Conservation (phyloP, 2,797 vertebrate species). For the Acanthurus tractus region DNA sequence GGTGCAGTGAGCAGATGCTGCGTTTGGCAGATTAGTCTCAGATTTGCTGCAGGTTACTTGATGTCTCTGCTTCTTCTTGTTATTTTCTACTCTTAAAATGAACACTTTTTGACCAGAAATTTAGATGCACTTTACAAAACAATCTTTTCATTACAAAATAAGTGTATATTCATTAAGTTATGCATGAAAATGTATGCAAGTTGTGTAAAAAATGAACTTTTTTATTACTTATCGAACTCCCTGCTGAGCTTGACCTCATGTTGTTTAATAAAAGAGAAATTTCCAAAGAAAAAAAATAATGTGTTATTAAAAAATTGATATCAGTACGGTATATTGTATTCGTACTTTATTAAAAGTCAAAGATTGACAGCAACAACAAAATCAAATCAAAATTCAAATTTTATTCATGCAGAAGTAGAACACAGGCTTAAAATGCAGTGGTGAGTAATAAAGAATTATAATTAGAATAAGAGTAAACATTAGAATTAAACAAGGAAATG, state of each 20-base stretch:
- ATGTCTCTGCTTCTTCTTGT: not conserved
- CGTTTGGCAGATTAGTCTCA: conserved; percentile 24
- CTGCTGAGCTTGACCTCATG: not conserved
- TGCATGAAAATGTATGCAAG: not conserved
- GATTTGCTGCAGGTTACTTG: conserved; percentile 3
- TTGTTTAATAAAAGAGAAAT: not conserved
- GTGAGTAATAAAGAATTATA: not conserved
- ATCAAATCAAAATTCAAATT: not conserved
- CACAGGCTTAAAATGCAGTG: no score
- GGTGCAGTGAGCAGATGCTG: conserved; percentile 44
- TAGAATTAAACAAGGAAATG: not conserved
- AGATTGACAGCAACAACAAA: not conserved
- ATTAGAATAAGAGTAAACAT: no score
- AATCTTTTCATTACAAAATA: not conserved
- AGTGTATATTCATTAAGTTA: not conserved
- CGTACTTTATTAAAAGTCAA: not conserved
- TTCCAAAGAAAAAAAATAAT: not conserved
- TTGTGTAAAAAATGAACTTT: not conserved
- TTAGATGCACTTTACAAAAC: no score
- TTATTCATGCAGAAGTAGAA: not conserved
- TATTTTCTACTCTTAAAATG: conserved; percentile 17
- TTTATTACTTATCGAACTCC: no score
- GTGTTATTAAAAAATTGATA: not conserved
- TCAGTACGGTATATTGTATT: not conserved
- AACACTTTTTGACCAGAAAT: no score